These are phyloP conservation scores for Nanorana parkeri DNA, from an alignment of 2,113 vertebrate species.

Conservation along the genomic window DNA sequence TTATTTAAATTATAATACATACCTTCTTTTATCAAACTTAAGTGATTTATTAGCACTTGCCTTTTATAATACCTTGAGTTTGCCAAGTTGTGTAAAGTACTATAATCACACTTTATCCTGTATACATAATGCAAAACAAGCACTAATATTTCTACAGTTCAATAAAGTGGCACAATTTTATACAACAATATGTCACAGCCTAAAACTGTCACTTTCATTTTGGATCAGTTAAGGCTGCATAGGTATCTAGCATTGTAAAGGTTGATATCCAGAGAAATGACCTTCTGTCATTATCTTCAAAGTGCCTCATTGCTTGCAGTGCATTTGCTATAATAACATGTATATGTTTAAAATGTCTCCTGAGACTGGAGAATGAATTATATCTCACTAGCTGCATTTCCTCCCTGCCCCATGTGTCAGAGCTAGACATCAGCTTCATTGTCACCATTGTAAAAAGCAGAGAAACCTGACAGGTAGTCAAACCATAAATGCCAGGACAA, in stretches of 20 bases:
- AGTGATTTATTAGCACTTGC: too few relatives aligned
- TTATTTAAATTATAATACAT: too few relatives aligned
- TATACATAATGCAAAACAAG: too few relatives aligned
- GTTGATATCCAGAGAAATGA: constrained; percentile 36
- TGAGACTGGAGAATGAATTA: constrained; percentile 45
- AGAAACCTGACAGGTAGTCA: constrained; percentile 69
- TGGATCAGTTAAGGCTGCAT: not conserved
- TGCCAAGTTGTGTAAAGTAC: too few relatives aligned
- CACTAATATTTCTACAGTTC: too few relatives aligned
- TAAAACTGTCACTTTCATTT: not conserved
- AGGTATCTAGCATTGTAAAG: not conserved
- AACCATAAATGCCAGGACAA: constrained; percentile 68
- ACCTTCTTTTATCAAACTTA: too few relatives aligned
- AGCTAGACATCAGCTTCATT: constrained; percentile 63
- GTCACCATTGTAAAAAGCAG: constrained; percentile 62
- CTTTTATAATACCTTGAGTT: too few relatives aligned
- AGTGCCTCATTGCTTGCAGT: constrained; percentile 43
- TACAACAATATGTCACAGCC: not conserved
- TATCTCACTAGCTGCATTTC: constrained; percentile 32
- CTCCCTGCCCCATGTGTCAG: constrained; percentile 61
- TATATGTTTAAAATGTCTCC: constrained; percentile 46
- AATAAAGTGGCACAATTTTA: too few relatives aligned
- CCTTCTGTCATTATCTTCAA: constrained; percentile 31
- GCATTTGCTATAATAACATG: constrained; percentile 45
- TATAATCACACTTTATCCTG: too few relatives aligned